Evolutionary conservation across 2,797 vertebrate genomes (phyloP).

Genomic region (Harpagifer antarcticus): DNA sequence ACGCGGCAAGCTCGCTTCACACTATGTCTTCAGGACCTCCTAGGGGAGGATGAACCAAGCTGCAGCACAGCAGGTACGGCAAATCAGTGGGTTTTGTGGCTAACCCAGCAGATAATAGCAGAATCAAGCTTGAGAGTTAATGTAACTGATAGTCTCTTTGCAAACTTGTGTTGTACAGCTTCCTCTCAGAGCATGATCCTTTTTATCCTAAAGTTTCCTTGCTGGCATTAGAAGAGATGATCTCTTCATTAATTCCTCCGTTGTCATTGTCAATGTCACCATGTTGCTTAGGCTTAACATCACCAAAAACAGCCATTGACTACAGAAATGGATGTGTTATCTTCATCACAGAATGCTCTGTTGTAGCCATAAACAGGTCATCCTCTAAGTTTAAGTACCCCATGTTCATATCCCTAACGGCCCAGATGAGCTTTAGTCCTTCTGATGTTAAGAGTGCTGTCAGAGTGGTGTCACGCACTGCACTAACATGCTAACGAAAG

Average conservation of each 20-base stretch:
- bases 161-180: conserved; percentile 26
- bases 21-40: conserved; percentile 32
- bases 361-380: conserved; percentile 60
- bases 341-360: conserved; percentile 37
- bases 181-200: conserved; percentile 24
- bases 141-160: conserved; percentile 28
- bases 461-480: conserved; percentile 76
- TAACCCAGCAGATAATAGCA: conserved; percentile 36
- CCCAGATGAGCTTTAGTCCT: conserved; percentile 74
- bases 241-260: not conserved
- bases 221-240: conserved; percentile 7
- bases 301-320: not conserved
- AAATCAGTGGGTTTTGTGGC: conserved; percentile 30
- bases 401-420: conserved; percentile 69
- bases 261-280: conserved; percentile 15
- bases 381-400: conserved; percentile 61
- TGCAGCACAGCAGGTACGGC: conserved; percentile 37
- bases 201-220: conserved; percentile 16
- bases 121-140: conserved; percentile 27
- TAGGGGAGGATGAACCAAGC: conserved; percentile 40
- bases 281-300: conserved; percentile 24
- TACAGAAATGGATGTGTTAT: conserved; percentile 47
- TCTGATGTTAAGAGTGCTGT: conserved; percentile 81
- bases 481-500: conserved; percentile 73
- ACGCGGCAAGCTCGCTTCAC: conserved; percentile 28